Evolutionary conservation across 1,140 invertebrate species (phyloP).

Genomic region (Drosophila nannoptera): DNA sequence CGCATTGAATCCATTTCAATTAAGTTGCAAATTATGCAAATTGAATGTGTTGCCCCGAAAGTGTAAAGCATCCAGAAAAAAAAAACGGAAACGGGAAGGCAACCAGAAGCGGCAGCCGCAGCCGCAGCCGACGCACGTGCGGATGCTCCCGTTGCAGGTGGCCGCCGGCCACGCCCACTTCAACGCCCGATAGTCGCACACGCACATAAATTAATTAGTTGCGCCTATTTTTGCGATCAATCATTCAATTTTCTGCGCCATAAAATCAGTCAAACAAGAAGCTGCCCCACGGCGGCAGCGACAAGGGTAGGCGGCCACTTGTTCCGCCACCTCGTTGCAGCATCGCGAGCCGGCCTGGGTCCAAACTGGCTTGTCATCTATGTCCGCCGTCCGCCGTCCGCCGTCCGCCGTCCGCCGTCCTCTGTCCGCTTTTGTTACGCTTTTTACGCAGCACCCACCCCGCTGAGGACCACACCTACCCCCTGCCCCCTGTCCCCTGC

Average conservation of each 20-base stretch:
- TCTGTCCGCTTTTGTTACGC: conserved; percentile 40
- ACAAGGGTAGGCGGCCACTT: conserved; percentile 50
- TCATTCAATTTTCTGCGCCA: conserved; percentile 76
- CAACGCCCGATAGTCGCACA: conserved; percentile 45
- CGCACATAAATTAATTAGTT: conserved; percentile 66
- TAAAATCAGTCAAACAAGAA: conserved; percentile 49
- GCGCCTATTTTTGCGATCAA: conserved; percentile 73
- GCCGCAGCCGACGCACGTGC: conserved; percentile 27
- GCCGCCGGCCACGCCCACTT: conserved; percentile 60
- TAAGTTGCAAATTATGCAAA: conserved; percentile 72
- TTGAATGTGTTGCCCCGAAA: conserved; percentile 17
- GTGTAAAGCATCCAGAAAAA: not conserved
- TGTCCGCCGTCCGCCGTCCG: conserved; percentile 19
- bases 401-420: not conserved
- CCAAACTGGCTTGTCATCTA: conserved; percentile 63
- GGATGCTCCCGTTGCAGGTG: conserved; percentile 52
- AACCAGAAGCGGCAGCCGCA: not conserved
- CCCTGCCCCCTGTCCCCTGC: no score
- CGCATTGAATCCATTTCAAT: conserved; percentile 54
- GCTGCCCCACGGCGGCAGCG: conserved; percentile 12
- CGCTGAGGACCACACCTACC: no score
- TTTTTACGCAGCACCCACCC: conserved; percentile 40
- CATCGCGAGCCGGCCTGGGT: conserved; percentile 22
- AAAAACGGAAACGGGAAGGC: not conserved
- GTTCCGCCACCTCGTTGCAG: conserved; percentile 45